phyloP scores from a whole-genome alignment of 2,888 invertebrate species.

The Eupithecia abbreviata region DNA sequence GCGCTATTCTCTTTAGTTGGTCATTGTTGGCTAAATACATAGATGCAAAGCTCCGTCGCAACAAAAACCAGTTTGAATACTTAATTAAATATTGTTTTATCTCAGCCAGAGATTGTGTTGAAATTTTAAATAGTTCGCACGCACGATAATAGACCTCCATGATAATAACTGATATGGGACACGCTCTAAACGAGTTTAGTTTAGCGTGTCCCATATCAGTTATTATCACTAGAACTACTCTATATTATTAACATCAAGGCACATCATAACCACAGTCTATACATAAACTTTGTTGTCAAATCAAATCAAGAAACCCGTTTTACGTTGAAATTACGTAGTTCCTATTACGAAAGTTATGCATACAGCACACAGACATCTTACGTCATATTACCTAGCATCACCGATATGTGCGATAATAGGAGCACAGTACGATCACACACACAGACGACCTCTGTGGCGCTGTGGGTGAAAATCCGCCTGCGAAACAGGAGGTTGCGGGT shows the following conservation, averaged over 20 bases:
- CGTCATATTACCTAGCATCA: not conserved
- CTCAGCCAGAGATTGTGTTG: not conserved
- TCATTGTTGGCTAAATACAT: not conserved
- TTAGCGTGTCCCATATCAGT: too few species aligned
- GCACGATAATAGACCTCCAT: conserved; percentile 4
- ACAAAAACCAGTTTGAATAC: not conserved
- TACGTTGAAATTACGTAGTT: not conserved
- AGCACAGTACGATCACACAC: not conserved
- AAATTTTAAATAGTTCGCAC: conserved; percentile 16
- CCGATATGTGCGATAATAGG: not conserved
- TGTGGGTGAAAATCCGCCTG: too few species aligned
- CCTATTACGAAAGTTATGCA: not conserved
- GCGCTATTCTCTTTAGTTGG: not conserved
- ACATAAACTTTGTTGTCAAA: not conserved
- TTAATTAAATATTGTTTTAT: not conserved
- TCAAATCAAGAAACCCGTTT: not conserved
- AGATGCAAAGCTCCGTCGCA: not conserved
- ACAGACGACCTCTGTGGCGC: too few species aligned
- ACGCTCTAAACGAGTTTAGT: not conserved
- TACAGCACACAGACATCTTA: not conserved
- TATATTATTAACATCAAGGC: not conserved
- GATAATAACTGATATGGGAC: conserved; percentile 5
- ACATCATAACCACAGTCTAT: not conserved
- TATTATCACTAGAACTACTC: conserved; percentile 1
- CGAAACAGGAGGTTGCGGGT: too few species aligned